Conservation (phyloP, 2,888 invertebrate genomes). For the Choreutis nemorana region DNA sequence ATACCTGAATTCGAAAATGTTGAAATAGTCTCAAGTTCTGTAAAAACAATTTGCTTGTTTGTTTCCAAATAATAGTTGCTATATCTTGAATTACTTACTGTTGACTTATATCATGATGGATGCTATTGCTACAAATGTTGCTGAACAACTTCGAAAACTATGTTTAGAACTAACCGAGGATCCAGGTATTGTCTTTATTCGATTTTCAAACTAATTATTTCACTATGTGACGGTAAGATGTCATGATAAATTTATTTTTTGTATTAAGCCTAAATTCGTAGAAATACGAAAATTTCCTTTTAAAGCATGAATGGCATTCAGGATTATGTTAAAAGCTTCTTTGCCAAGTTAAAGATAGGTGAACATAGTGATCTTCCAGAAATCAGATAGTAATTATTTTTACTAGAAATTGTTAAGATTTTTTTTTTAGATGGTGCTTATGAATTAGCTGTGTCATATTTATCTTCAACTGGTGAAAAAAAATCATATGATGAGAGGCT, state of each 20-base stretch:
- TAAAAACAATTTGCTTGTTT: too few relatives aligned
- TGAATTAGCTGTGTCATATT: conserved; percentile 51
- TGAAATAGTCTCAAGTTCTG: too few relatives aligned
- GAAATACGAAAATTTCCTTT: conserved; percentile 4
- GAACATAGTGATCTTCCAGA: too few relatives aligned
- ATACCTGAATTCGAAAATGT: too few relatives aligned
- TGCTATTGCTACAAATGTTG: too few relatives aligned
- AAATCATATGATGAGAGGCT: conserved; percentile 38
- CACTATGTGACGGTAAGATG: conserved; percentile 12
- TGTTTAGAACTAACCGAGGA: conserved; percentile 45
- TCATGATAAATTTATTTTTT: conserved; percentile 9
- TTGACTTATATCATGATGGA: too few relatives aligned
- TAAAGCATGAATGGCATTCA: conserved; percentile 29
- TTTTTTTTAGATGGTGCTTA: conserved; percentile 43
- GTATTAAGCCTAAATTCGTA: conserved; percentile 6
- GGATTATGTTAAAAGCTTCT: conserved; percentile 17
- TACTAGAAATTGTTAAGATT: too few relatives aligned
- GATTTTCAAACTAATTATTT: conserved; percentile 21
- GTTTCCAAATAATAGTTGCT: too few relatives aligned
- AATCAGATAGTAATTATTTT: too few relatives aligned
- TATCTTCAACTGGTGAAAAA: conserved; percentile 41
- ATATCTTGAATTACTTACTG: too few relatives aligned
- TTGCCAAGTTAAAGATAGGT: conserved; percentile 11
- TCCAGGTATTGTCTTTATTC: conserved; percentile 47
- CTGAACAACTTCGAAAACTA: conserved; percentile 44